A percentile compares a stretch with the other conserved stretches of the same genome.
These are phyloP conservation scores for Mus minutoides DNA, from an alignment of 2,797 vertebrate genomes.

Conservation along the genomic window DNA sequence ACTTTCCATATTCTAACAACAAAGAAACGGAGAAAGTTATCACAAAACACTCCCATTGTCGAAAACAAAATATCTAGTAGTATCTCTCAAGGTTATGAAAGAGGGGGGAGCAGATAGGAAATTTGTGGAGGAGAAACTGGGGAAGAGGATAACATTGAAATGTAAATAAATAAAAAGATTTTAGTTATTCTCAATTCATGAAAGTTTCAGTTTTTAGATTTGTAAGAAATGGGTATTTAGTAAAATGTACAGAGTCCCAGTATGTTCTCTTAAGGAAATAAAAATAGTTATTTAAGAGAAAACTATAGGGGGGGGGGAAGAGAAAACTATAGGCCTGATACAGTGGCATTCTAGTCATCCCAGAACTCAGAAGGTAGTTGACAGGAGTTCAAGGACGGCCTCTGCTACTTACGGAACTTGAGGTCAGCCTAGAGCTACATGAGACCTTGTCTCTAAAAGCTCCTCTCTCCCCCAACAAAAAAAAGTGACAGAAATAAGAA, in stretches of 20 bases:
- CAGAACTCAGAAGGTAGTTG: neutral
- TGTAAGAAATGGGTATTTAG: slow-evolving; percentile 58
- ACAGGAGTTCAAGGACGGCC: neutral
- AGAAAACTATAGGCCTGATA: neutral
- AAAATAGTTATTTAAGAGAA: slow-evolving; percentile 25
- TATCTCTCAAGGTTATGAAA: neutral
- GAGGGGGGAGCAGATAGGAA: neutral
- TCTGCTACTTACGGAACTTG: neutral
- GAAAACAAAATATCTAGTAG: neutral
- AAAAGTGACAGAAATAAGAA: neutral
- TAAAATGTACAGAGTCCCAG: neutral
- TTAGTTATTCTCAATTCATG: slow-evolving; percentile 8
- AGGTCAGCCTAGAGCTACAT: neutral
- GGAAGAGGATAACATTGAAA: too few species aligned
- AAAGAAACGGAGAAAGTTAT: neutral
- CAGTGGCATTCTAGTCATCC: neutral
- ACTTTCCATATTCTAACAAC: neutral
- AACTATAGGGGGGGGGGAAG: neutral
- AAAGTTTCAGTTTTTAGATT: neutral
- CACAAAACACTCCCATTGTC: neutral
- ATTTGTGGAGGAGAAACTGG: too few species aligned
- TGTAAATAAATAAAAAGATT: too few species aligned
- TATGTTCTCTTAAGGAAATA: neutral
- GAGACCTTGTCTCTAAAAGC: neutral
- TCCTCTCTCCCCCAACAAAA: neutral